Base-by-base conservation (phyloP, 2,797 vertebrate species). In the Synaphobranchus kaupii region DNA sequence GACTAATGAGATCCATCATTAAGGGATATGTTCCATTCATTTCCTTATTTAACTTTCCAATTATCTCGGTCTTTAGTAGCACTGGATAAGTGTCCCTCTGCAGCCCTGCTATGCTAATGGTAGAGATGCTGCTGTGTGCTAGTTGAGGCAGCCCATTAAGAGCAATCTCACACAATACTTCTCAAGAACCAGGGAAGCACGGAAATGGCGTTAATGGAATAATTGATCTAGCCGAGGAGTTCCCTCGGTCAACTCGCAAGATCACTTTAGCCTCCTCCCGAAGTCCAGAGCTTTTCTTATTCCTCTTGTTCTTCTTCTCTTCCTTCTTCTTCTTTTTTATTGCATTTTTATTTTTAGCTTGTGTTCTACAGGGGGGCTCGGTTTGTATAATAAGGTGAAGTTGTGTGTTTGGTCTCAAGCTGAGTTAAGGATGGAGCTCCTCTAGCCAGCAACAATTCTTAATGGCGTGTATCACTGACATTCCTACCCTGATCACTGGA, bases 1-100 rank as follows among this genome's bases (percentile, higher is more conserved):
- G 85, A 86, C 87, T 94, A 95, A 95, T 92, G 91, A 95, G 93
- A 89, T 89, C 90, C 88, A 87, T 93, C 88, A 88, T 92, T 93
- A 93, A 93, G 89, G 81, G 83, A 86, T 91, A 91, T 92, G 87
- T 89, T 92, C 84, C 88, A 90, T 92, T 88, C 89, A 91, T 85
- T 91, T 88, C 44, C 84, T 88, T 88, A 88, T 85, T 88, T 85
- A 85, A 84, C 83, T 44, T 28, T 81, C 83, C 44, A 81, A 88
- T 85, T 85, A 85, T 85, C 39, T 44, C n/a, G 50, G 48, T 76
- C 83, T 87, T 87, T 76, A 63, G 84, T 52, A n/a, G 48, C 71
- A 25, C 22, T 78, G 81, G 66, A 60, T 87, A 84, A 84, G 31
- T 28, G 82, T 76, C 60, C 60, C 73, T 25, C 83, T 73, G 54